phyloP scores from a whole-genome alignment of 2,113 vertebrate species.

The Poeciliopsis occidentalis region DNA sequence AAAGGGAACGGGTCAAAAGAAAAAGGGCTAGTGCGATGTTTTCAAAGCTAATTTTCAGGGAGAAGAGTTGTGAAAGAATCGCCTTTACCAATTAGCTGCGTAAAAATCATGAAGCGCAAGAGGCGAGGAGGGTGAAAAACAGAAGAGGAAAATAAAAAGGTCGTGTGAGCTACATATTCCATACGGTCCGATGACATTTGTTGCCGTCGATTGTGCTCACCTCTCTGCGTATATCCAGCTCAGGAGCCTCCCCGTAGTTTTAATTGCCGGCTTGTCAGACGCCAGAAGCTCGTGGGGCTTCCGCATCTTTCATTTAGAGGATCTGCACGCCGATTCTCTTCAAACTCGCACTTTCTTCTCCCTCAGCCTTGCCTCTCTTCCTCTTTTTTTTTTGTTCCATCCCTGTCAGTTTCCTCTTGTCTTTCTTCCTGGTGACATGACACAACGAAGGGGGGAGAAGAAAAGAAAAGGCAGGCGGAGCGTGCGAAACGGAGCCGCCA shows the following conservation, averaged over 20 bases:
- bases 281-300: conserved; percentile 30
- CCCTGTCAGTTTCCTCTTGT: conserved; percentile 40
- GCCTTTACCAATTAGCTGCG: conserved; percentile 7
- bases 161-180: conserved; percentile 15
- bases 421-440: conserved; percentile 47
- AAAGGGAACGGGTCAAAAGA: conserved; percentile 18
- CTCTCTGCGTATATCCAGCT: conserved; percentile 24
- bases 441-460: conserved; percentile 20
- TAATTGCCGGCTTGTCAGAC: conserved; percentile 54
- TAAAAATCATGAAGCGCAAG: conserved; percentile 36
- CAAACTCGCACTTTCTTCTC: conserved; percentile 11
- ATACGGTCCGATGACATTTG: conserved; percentile 34
- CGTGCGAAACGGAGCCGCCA: conserved; percentile 24
- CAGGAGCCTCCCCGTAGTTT: conserved; percentile 54
- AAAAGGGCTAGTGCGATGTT: conserved; percentile 2
- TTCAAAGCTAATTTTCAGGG: conserved; percentile 8
- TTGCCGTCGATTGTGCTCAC: conserved; percentile 29
- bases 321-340: conserved; percentile 32
- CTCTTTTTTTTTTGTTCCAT: neutral
- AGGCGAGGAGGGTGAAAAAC: conserved; percentile 16
- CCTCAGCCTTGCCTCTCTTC: conserved; percentile 17
- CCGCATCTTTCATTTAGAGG: conserved; percentile 25
- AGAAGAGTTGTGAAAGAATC: neutral
- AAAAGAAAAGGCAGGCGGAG: conserved; percentile 1
- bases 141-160: neutral